Conservation (phyloP, 2,797 vertebrate genomes). For the Falco peregrinus region DNA sequence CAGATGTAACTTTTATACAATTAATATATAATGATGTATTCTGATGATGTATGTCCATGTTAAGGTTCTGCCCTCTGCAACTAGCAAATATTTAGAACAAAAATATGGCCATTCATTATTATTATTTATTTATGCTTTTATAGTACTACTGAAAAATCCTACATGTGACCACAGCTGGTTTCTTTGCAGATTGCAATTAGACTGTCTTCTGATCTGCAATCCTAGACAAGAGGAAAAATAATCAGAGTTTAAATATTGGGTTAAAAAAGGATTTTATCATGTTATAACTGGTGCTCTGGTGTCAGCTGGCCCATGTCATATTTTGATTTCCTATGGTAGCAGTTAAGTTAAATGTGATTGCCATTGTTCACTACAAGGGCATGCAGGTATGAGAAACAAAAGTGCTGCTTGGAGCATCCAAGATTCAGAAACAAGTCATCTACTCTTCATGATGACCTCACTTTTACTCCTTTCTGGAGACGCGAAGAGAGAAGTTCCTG, state of each 20-base stretch:
- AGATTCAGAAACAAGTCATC: background rate
- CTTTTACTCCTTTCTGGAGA: background rate
- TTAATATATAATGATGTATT: background rate
- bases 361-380: background rate
- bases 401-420: background rate
- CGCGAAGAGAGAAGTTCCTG: background rate
- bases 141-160: background rate
- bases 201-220: background rate
- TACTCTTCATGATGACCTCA: background rate
- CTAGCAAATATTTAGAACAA: background rate
- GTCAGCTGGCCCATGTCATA: background rate
- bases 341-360: background rate
- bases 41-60: background rate
- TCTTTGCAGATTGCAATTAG: background rate
- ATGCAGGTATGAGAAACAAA: background rate
- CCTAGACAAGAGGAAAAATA: background rate
- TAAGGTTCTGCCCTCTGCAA: background rate
- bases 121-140: background rate
- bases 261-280: background rate
- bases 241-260: background rate
- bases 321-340: background rate
- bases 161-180: background rate
- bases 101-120: background rate
- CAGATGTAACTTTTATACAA: background rate
- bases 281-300: background rate